Conservation (phyloP, 2,797 vertebrate species). For the Cephalopachus bancanus region DNA sequence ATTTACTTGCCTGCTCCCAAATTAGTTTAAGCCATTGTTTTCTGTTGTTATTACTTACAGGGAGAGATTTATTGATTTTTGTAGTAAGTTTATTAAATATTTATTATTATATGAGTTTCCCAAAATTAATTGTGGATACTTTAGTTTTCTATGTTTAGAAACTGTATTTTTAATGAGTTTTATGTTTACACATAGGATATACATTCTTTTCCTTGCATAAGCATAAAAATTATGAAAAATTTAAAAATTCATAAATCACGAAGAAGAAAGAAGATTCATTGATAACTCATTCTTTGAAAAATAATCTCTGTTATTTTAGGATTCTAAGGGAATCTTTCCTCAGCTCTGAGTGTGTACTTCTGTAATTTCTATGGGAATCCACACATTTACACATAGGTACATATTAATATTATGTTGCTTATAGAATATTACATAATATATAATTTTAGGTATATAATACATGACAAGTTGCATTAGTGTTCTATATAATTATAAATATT, state of each 20-base stretch:
- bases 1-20: background rate
- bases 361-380: background rate
- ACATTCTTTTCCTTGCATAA: background rate
- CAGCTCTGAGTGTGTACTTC: background rate
- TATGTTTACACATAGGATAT: background rate
- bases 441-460: background rate
- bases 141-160: background rate
- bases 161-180: background rate
- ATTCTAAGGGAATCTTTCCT: background rate
- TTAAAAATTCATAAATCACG: background rate
- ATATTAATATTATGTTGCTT: background rate
- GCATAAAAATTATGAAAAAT: background rate
- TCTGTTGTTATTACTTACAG: background rate
- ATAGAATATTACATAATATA: background rate
- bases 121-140: background rate
- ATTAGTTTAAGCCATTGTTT: background rate
- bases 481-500: background rate
- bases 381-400: background rate
- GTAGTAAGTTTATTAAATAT: background rate
- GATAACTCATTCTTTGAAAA: background rate
- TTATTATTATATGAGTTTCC: background rate
- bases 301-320: background rate
- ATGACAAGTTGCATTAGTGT: background rate
- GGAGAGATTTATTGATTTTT: background rate
- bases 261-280: background rate